These are phyloP conservation scores for Cantharis rustica DNA, from an alignment of 2,888 invertebrate species.

Conservation along the genomic window DNA sequence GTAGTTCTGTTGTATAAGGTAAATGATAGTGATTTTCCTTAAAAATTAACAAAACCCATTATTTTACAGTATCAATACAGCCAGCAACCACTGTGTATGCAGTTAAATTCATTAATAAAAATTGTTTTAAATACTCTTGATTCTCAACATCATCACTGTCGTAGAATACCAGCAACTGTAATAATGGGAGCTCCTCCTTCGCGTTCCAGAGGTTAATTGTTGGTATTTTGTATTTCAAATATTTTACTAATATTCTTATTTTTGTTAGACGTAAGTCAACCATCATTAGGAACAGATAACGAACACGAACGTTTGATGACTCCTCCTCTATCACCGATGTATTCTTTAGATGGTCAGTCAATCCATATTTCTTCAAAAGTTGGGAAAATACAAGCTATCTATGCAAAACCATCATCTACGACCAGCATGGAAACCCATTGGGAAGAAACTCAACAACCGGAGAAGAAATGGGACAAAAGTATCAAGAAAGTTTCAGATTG, in stretches of 20 bases:
- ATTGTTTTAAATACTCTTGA: constrained; percentile 92
- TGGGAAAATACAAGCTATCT: constrained; percentile 53
- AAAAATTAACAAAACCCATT: neutral
- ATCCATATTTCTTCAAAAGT: constrained; percentile 54
- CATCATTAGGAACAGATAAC: constrained; percentile 73
- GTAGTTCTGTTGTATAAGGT: constrained; percentile 96
- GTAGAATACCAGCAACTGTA: constrained; percentile 79
- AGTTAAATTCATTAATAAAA: constrained; percentile 80
- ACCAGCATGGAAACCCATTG: constrained; percentile 69
- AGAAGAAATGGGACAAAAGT: constrained; percentile 44
- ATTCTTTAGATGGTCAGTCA: constrained; percentile 62
- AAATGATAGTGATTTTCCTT: constrained; percentile 27
- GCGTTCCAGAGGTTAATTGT: constrained; percentile 65
- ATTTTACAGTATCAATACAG: constrained; percentile 74
- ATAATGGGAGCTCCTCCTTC: constrained; percentile 74
- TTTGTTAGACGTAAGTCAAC: constrained; percentile 72
- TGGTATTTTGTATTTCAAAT: neutral
- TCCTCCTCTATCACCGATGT: constrained; percentile 67
- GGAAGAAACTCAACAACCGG: constrained; percentile 64
- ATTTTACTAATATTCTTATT: neutral
- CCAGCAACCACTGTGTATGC: constrained; percentile 69
- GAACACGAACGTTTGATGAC: constrained; percentile 61
- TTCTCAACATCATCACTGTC: constrained; percentile 89
- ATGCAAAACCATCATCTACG: constrained; percentile 53
- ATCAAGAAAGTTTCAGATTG: constrained; percentile 46